phyloP scores from a whole-genome alignment of 1,140 invertebrate species.

The Drosophila parvula region DNA sequence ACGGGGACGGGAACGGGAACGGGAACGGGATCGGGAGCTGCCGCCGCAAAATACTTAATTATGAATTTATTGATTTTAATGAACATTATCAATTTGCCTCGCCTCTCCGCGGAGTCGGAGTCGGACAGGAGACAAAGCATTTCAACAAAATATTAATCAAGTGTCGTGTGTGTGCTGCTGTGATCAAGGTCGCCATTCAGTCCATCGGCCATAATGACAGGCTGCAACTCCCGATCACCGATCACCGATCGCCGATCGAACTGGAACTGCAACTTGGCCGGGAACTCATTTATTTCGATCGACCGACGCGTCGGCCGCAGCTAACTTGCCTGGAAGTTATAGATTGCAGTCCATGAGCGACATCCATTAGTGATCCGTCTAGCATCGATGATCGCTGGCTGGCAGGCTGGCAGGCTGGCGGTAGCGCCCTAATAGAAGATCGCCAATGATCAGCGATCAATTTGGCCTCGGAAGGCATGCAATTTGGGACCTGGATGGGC shows the following conservation, averaged over 20 bases:
- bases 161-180: conserved; percentile 9
- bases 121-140: conserved; percentile 28
- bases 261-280: not conserved
- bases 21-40: conserved; percentile 3
- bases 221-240: conserved; percentile 12
- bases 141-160: conserved; percentile 67
- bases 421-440: conserved; percentile 37
- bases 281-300: conserved; percentile 9
- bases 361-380: conserved; percentile 31
- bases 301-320: conserved; percentile 15
- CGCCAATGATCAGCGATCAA: conserved; percentile 17
- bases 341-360: conserved; percentile 46
- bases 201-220: conserved; percentile 34
- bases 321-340: conserved; percentile 1
- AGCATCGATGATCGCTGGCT: conserved; percentile 16
- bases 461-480: conserved; percentile 3
- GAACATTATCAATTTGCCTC: conserved; percentile 72
- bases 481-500: conserved; percentile 14
- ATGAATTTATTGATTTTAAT: conserved; percentile 79
- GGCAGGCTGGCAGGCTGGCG: conserved; percentile 10
- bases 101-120: conserved; percentile 1
- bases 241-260: not conserved
- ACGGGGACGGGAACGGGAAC: not conserved
- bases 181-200: conserved; percentile 29
- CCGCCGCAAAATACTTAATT: conserved; percentile 68